These are phyloP conservation scores for Synergus itoensis DNA, from an alignment of 2,888 invertebrate genomes.

Conservation along the genomic window DNA sequence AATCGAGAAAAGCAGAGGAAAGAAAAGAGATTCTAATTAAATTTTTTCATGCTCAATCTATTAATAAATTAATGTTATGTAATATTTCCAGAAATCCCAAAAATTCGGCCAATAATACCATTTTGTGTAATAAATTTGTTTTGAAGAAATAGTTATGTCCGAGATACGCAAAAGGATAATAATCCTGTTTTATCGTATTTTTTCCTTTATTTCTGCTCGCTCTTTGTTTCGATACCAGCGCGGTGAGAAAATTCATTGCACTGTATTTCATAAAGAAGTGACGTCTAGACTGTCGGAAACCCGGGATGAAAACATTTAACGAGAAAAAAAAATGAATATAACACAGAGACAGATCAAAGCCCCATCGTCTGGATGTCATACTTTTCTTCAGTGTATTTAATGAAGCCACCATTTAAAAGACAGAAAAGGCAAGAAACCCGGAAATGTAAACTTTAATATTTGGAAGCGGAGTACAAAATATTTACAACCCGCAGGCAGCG, in stretches of 20 bases:
- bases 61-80: too few relatives aligned
- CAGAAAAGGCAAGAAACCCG: neutral
- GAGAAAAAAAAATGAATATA: conserved; percentile 21
- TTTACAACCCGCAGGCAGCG: neutral
- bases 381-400: conserved; percentile 1
- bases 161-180: neutral
- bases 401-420: neutral
- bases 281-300: conserved; percentile 11
- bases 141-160: neutral
- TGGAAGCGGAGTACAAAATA: neutral
- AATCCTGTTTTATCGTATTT: neutral
- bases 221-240: conserved; percentile 3
- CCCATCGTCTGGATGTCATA: neutral
- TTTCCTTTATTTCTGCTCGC: neutral
- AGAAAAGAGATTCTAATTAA: neutral
- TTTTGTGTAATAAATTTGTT: neutral
- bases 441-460: neutral
- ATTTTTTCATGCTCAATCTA: neutral
- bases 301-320: conserved; percentile 27
- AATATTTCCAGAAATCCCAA: too few relatives aligned
- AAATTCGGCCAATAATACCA: too few relatives aligned
- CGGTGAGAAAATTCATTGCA: conserved; percentile 16
- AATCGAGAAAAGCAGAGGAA: neutral
- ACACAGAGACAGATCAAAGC: conserved; percentile 1
- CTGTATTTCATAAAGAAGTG: conserved; percentile 18